Conservation (phyloP, 2,888 invertebrate genomes). For the Drosophila limbata region DNA sequence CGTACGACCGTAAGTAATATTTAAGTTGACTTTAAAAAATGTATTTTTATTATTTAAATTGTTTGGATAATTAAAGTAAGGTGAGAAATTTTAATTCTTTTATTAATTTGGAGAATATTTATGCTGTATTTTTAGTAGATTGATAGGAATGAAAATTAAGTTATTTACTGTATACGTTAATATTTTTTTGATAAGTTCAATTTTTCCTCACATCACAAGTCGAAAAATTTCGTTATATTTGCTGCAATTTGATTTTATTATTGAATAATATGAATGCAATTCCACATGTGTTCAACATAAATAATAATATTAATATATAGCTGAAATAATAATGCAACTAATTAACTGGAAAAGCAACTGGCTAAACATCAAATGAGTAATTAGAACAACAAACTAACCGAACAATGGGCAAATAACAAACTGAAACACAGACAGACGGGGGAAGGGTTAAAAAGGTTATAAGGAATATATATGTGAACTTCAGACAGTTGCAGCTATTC, state of each 20-base stretch:
- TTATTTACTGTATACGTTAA: too few relatives aligned
- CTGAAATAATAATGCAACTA: not conserved
- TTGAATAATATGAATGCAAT: conserved; percentile 21
- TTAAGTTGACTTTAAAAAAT: too few relatives aligned
- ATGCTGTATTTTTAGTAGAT: too few relatives aligned
- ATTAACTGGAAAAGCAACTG: conserved; percentile 27
- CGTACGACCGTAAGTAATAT: too few relatives aligned
- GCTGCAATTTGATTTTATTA: conserved; percentile 27
- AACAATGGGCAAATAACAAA: conserved; percentile 24
- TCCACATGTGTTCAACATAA: conserved; percentile 7
- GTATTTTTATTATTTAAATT: too few relatives aligned
- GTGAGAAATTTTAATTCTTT: too few relatives aligned
- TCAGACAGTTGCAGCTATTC: conserved; percentile 14
- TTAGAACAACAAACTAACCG: conserved; percentile 30
- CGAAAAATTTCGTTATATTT: not conserved
- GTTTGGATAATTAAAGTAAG: too few relatives aligned
- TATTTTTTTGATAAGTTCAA: not conserved
- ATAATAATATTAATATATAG: not conserved
- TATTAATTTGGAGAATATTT: too few relatives aligned
- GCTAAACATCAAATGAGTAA: not conserved
- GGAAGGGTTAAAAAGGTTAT: not conserved
- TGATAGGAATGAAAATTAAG: not conserved
- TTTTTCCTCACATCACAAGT: not conserved
- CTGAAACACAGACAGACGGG: not conserved
- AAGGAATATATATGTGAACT: not conserved